phyloP scores from a whole-genome alignment of 2,888 invertebrate genomes.

The Actias luna region DNA sequence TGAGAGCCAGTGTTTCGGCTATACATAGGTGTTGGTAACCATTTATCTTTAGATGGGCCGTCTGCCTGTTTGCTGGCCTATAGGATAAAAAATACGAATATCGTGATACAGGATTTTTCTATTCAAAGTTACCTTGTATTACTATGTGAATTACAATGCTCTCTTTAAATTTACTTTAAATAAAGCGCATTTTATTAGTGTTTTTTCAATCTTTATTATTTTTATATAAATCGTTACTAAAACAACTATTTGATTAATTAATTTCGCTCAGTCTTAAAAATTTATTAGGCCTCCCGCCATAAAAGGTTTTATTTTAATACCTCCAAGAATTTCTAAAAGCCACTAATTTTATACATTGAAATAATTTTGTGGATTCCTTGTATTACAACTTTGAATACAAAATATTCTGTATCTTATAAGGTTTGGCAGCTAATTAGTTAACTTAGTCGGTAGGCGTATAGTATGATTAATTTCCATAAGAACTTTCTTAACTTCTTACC shows the following conservation, averaged over 20 bases:
- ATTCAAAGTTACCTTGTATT: too few species aligned
- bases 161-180: too few species aligned
- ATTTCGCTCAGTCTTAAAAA: not conserved
- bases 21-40: too few species aligned
- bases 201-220: not conserved
- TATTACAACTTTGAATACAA: slow-evolving; percentile 9
- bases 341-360: not conserved
- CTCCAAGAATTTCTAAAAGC: not conserved
- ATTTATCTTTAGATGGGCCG: too few species aligned
- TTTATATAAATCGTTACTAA: not conserved
- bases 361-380: not conserved
- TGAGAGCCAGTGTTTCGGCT: too few species aligned
- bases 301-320: not conserved
- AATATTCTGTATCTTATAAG: not conserved
- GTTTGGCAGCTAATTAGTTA: not conserved
- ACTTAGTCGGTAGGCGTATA: not conserved
- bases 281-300: not conserved
- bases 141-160: too few species aligned
- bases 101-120: too few species aligned
- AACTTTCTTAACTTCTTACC: not conserved
- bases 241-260: not conserved
- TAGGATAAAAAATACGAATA: too few species aligned
- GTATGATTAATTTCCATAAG: not conserved
- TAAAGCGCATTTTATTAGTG: too few species aligned
- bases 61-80: too few species aligned